phyloP scores from a whole-genome alignment of 2,113 vertebrate genomes.

The Ictalurus punctatus region DNA sequence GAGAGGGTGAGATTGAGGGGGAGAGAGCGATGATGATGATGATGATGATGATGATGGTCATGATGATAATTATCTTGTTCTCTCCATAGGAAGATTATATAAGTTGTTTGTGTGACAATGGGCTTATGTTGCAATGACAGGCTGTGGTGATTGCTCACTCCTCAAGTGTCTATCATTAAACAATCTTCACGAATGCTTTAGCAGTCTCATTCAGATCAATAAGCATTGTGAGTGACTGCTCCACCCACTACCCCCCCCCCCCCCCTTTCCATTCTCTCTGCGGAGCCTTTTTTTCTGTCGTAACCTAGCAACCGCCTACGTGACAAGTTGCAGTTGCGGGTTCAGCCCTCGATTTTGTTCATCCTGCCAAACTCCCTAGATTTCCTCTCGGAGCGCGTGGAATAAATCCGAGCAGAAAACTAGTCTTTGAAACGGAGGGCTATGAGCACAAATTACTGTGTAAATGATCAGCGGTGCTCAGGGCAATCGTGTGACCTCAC shows the following conservation, averaged over 20 bases:
- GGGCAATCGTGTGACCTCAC: neutral
- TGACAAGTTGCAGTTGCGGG: slow-evolving; percentile 29
- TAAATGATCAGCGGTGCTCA: neutral
- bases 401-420: slow-evolving; percentile 31
- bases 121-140: neutral
- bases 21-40: neutral
- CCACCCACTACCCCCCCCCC: neutral
- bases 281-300: neutral
- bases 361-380: slow-evolving; percentile 33
- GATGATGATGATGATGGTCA: neutral
- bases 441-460: neutral
- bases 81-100: slow-evolving; percentile 21
- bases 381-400: slow-evolving; percentile 5
- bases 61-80: neutral
- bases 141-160: neutral
- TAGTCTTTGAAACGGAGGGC: neutral
- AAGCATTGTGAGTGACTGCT: slow-evolving; percentile 22
- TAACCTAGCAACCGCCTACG: slow-evolving; percentile 49
- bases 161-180: slow-evolving; percentile 42
- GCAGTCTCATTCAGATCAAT: slow-evolving; percentile 49
- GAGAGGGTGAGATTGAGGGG: neutral
- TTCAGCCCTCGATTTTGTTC: slow-evolving; percentile 34
- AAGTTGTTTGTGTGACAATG: neutral
- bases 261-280: slow-evolving; percentile 26
- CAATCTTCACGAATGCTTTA: slow-evolving; percentile 24